Evolutionary conservation across 2,113 vertebrate genomes (phyloP).

Genomic region (Phycodurus eques): DNA sequence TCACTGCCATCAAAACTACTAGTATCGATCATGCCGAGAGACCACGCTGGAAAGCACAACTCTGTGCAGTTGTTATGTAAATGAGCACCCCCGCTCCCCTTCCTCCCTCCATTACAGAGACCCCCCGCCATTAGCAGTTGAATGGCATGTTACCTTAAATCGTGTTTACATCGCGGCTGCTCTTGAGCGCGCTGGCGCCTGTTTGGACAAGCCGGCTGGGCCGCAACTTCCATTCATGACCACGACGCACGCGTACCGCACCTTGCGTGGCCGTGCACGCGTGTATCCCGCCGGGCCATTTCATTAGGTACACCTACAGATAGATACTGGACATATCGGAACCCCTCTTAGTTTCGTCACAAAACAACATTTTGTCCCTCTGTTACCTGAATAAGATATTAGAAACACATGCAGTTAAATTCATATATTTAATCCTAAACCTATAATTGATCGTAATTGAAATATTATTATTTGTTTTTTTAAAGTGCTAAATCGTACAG

Average conservation of each 20-base stretch:
- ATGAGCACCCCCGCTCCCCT: background rate
- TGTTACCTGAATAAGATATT: too few relatives aligned
- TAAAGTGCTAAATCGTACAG: too few relatives aligned
- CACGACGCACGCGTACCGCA: slow-evolving; percentile 41
- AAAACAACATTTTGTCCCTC: too few relatives aligned
- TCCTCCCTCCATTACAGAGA: background rate
- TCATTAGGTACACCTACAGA: too few relatives aligned
- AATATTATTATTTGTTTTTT: too few relatives aligned
- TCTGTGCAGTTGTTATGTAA: background rate
- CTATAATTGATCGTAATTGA: too few relatives aligned
- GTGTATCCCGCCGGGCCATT: too few relatives aligned
- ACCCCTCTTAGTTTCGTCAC: too few relatives aligned
- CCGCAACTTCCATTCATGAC: slow-evolving; percentile 45
- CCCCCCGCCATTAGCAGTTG: slow-evolving; percentile 58
- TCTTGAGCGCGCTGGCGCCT: slow-evolving; percentile 65
- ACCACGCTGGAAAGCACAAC: background rate
- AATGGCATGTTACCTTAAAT: slow-evolving; percentile 56
- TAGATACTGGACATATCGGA: too few relatives aligned
- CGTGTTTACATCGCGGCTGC: slow-evolving; percentile 51
- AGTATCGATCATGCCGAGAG: background rate
- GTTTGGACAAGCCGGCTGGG: slow-evolving; percentile 74
- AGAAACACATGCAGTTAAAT: too few relatives aligned
- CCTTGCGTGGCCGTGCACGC: background rate
- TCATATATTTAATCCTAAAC: too few relatives aligned
- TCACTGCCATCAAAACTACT: background rate